Evolutionary conservation across 2,113 vertebrate species (phyloP), one percentile per base, ranked within the genome.

Genomic region (Onychostoma macrolepis): DNA sequence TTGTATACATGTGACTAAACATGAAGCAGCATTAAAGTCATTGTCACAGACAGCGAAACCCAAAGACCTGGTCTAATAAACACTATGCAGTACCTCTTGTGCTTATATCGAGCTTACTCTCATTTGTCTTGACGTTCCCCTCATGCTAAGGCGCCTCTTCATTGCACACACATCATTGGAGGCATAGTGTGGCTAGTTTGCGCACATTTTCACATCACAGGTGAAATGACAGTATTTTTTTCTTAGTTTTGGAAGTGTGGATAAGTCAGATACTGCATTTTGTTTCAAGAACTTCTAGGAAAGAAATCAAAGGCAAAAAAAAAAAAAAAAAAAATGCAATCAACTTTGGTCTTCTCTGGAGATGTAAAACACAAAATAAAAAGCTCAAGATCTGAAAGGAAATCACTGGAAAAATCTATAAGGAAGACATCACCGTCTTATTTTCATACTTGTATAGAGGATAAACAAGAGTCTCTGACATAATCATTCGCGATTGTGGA

Each of bases 321-420:
- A n/a, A n/a, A n/a, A n/a, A n/a, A n/a, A n/a, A n/a, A n/a, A n/a
- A 63, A 75, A 75, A 75, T 80, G 75, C 19, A 71, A 87, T 80
- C 8, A 87, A 89, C 91, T 94, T 95, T 95, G 94, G 95, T 94
- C 93, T 93, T 94, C 71, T 89, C 89, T 92, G 92, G 90, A 87
- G 76, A 91, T 87, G 85, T 89, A 88, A 88, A 90, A 92, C 88
- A 91, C 36, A 90, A 43, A 3, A 21, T 33, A 38, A n/a, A 21
- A 82, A 65, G 43, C 85, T 89, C 28, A 24, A 71, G 67, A 84
- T 24, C 13, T n/a, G 24, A 61, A 58, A 84, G 48, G 38, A 43
- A 79, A 83, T 90, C 38, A 26, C 87, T 84, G 77, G 87, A 92
- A 88, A 85, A 69, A 90, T 72, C 87, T 76, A 56, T 76, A 41